A percentile compares a stretch with the other conserved stretches of the same genome.
phyloP scores from a whole-genome alignment of 2,797 vertebrate genomes.

The Clarias fuscus region DNA sequence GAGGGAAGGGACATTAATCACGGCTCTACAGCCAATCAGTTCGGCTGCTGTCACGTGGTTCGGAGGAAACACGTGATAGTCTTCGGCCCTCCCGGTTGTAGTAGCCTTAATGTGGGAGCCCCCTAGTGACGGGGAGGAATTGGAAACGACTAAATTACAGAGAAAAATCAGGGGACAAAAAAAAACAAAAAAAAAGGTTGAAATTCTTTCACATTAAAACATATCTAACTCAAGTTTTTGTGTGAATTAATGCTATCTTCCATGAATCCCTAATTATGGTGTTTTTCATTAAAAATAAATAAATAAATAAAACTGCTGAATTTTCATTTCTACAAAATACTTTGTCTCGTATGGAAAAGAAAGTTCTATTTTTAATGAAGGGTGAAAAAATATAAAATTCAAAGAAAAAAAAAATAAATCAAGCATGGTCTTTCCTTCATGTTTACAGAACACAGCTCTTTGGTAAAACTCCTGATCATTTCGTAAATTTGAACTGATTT shows the following conservation, averaged over 20 bases:
- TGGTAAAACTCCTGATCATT: background rate
- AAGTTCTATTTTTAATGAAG: background rate
- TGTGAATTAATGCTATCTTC: background rate
- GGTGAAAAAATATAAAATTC: background rate
- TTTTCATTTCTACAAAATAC: background rate
- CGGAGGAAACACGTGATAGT: no score
- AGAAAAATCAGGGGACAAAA: no score
- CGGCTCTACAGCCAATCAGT: no score
- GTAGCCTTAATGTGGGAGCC: no score
- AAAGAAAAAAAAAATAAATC: background rate
- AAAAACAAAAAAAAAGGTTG: no score
- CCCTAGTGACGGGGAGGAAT: no score
- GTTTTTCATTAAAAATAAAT: no score
- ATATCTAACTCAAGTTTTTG: background rate
- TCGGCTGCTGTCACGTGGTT: no score
- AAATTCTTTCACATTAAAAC: no score
- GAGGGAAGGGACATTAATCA: no score
- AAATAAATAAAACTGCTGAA: background rate
- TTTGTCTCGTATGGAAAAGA: background rate
- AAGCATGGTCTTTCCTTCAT: background rate
- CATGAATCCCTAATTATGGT: background rate
- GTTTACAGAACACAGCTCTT: background rate
- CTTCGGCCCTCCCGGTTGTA: no score
- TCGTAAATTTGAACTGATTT: background rate
- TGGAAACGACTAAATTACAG: no score